Conservation (phyloP, 2,113 vertebrate genomes). For the Seriola rivoliana region DNA sequence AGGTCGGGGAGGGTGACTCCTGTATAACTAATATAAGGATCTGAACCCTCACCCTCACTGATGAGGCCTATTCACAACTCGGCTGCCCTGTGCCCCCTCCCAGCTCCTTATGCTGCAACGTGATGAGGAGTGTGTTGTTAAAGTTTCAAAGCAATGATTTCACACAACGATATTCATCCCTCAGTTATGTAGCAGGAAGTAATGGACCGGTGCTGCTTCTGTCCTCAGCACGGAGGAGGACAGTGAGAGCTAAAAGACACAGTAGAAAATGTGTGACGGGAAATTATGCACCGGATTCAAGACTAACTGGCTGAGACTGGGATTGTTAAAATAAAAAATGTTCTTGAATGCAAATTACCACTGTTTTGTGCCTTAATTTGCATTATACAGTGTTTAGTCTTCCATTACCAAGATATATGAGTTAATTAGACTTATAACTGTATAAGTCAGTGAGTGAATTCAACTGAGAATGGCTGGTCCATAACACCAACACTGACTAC, state of each 20-base stretch:
- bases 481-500: no score
- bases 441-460: no score
- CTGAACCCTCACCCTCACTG: constrained; percentile 95
- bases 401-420: background rate
- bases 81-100: constrained; percentile 89
- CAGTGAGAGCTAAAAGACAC: constrained; percentile 18
- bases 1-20: constrained; percentile 92
- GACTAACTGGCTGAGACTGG: background rate
- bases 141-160: constrained; percentile 86
- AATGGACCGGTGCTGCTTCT: constrained; percentile 36
- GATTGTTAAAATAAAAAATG: background rate
- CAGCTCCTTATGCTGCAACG: constrained; percentile 77
- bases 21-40: constrained; percentile 90
- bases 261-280: background rate
- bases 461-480: no score
- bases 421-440: background rate
- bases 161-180: constrained; percentile 81
- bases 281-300: background rate
- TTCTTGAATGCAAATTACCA: background rate
- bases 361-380: background rate
- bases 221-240: constrained; percentile 18
- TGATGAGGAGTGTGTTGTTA: constrained; percentile 89
- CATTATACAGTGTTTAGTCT: background rate
- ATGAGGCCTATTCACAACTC: constrained; percentile 98
- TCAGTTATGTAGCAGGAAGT: constrained; percentile 61